A percentile compares a stretch with the other conserved stretches of the same genome.
Conservation (phyloP, 1,140 invertebrate genomes). For the Delia radicum region DNA sequence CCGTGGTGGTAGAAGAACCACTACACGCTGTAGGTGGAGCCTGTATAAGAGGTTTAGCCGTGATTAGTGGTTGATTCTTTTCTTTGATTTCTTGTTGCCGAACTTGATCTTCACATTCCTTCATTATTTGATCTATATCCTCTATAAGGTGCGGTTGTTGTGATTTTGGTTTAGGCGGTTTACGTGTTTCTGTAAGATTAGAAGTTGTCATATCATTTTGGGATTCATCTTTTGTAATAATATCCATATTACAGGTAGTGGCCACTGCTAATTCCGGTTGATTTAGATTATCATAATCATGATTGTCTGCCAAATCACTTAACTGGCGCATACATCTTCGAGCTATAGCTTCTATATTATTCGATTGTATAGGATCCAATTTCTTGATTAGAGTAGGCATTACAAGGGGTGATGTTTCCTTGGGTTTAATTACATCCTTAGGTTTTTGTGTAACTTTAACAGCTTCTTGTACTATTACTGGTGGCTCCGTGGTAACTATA, state of each 20-base stretch:
- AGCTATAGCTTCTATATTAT: slow-evolving; percentile 49
- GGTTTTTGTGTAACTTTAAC: slow-evolving; percentile 40
- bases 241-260: slow-evolving; percentile 39
- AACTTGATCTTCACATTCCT: slow-evolving; percentile 50
- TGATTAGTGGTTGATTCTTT: neutral
- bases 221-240: slow-evolving; percentile 8
- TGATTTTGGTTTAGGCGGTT: neutral
- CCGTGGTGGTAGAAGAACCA: slow-evolving; percentile 42
- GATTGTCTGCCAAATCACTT: slow-evolving; percentile 41
- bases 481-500: slow-evolving; percentile 50
- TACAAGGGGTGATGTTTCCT: slow-evolving; percentile 32
- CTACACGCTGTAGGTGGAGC: too few relatives aligned
- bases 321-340: slow-evolving; percentile 52
- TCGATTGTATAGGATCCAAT: slow-evolving; percentile 52
- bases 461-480: slow-evolving; percentile 48
- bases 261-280: neutral
- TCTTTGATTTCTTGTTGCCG: slow-evolving; percentile 17
- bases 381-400: slow-evolving; percentile 50
- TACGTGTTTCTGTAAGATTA: slow-evolving; percentile 44
- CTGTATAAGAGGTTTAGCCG: neutral
- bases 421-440: neutral
- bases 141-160: slow-evolving; percentile 37
- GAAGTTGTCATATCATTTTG: slow-evolving; percentile 33
- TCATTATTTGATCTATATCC: slow-evolving; percentile 54
- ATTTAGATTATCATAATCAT: slow-evolving; percentile 50